Base-by-base conservation (phyloP, 2,888 invertebrate genomes). In the Scelioninae gen. 1 region DNA sequence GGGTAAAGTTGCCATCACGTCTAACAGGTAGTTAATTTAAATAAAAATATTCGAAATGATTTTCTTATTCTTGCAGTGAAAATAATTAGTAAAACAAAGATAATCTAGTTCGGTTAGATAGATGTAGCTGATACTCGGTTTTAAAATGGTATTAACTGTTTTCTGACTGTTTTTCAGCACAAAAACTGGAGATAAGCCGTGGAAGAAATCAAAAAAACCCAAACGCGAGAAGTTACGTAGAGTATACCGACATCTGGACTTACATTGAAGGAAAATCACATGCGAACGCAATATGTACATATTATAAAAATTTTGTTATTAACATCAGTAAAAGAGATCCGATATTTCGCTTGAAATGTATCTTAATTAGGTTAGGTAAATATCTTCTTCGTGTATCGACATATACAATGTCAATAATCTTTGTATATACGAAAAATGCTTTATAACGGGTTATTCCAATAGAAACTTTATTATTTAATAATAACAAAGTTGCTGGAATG, bases 151-250 rank as follows among this genome's bases (percentile, higher is more conserved):
- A 4, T 38, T 38, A 10, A 38, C 10, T 38, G 1, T 38, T 23
- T 32, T 15, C 13, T 32, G 23, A n/a, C 49, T 55, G 38, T 7
- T 47, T 31, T 53, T 49, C 10, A 23, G 9, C 9, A 15, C 0
- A 65, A 65, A 15, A 34, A 71, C 65, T 40, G 51, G 29, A 4
- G 51, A 56, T 29, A 95, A 96, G 89, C 96, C 95, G 0, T 96
- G 96, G 95, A 97, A 97, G 91, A 94, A 95, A 83, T 94, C 95
- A 90, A 97, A 97, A 92, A 96, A 95, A 92, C 97, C 97, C 86
- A 98, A 98, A 91, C 95, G 96, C 79, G 98, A 98, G 91, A 99
- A 99, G 92, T 93, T 97, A n/a, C 94, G 98, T 88, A 94, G 96
- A 89, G 94, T 97, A 40, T 98, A 97, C 92, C 94, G 95, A 47